Base-by-base conservation (phyloP, 2,888 invertebrate species). In the Pristionchus exspectatus region DNA sequence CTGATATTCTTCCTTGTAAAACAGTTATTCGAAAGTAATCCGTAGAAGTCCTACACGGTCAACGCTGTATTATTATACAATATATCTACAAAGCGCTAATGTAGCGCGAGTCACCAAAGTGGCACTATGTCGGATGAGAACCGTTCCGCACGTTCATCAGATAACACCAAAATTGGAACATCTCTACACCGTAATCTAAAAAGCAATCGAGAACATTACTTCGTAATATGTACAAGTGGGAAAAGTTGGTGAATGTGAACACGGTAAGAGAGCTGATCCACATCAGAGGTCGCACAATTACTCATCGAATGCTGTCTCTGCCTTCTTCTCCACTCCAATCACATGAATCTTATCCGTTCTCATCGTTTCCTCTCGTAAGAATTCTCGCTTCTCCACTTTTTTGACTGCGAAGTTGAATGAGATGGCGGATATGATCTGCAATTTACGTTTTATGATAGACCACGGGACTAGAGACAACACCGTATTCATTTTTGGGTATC, bases 31-130 rank as follows among this genome's bases (percentile, higher is more conserved):
- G 59, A 59, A n/a, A 63, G n/a, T 50, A 50, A 50, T 63, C 63
- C n/a, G 63, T 63, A 63, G 63, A 63, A 63, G 21, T 63, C 63
- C 63, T 63, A 63, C 63, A 63, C 24, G 63, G 63, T 63, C 63
- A 63, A 63, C 63, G 63, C n/a, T 56, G 44, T 10, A 7, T 7
- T 56, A 63, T 63, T 10, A n/a, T 63, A 63, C 63, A 63, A 63
- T 3, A 24, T 24, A 63, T 59, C 59, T 59, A 59, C 59, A 59
- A 24, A 21, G 5, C n/a, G 63, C 63, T 63, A 63, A 63, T 63
- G 63, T 63, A 63, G 63, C 63, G n/a, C 63, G 63, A 63, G 63
- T 63, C 63, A 9, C 24, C 2, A 63, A 56, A 9, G 24, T 50
- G 7, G 44, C 44, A 50, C 44, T 50, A 7, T 3, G 44, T 50